Conservation (phyloP, 2,797 vertebrate genomes). For the Notolepis coatsorum region DNA sequence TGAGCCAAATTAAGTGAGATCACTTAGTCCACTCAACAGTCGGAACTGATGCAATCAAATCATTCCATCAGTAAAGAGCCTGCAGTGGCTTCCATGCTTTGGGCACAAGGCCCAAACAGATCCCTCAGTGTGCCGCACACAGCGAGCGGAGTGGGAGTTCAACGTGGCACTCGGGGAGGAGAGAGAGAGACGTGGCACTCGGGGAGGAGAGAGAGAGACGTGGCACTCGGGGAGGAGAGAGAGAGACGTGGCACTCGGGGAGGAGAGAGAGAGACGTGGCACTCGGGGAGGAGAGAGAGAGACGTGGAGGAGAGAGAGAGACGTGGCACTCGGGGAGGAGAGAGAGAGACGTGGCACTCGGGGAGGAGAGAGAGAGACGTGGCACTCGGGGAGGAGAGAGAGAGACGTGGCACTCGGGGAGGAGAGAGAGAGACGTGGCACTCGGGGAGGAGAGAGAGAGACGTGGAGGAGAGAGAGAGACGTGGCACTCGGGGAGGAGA, state of each 20-base stretch:
- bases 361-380: slow-evolving; percentile 46
- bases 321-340: too few relatives aligned
- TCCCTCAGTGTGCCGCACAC: too few relatives aligned
- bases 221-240: not conserved
- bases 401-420: too few relatives aligned
- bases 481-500: not conserved
- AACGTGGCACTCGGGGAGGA: too few relatives aligned
- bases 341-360: not conserved
- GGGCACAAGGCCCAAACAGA: slow-evolving; percentile 6
- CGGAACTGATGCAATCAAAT: slow-evolving; percentile 13
- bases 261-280: not conserved
- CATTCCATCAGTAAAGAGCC: slow-evolving; percentile 13
- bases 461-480: not conserved
- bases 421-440: too few relatives aligned
- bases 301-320: too few relatives aligned
- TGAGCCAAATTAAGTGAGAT: slow-evolving; percentile 42
- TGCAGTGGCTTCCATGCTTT: slow-evolving; percentile 13
- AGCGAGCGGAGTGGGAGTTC: not conserved
- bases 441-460: too few relatives aligned
- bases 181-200: too few relatives aligned
- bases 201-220: not conserved
- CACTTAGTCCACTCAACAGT: slow-evolving; percentile 25
- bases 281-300: too few relatives aligned
- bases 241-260: slow-evolving; percentile 62
- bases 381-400: not conserved